These are phyloP conservation scores for Pitta sordida DNA, from an alignment of 2,113 vertebrate species.

Conservation along the genomic window DNA sequence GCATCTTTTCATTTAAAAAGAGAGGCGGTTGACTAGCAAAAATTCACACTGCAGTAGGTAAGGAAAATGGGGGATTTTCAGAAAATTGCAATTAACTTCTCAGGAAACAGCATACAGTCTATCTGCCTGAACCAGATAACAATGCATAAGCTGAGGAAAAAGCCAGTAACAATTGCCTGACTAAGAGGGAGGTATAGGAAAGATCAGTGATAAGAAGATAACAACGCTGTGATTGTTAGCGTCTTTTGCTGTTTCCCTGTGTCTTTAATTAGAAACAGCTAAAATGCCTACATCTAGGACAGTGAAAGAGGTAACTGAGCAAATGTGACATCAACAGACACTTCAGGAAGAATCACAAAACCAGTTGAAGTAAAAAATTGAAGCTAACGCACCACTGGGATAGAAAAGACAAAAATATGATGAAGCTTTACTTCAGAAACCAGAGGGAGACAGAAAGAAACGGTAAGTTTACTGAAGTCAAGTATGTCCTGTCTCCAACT, in stretches of 20 bases:
- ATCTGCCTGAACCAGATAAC: not conserved
- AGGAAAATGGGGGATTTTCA: not conserved
- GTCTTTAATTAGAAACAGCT: slow-evolving; percentile 57
- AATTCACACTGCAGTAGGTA: not conserved
- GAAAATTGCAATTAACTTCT: not conserved
- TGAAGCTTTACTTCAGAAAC: slow-evolving; percentile 39
- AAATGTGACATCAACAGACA: slow-evolving; percentile 59
- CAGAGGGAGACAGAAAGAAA: not conserved
- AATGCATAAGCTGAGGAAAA: not conserved
- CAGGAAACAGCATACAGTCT: not conserved
- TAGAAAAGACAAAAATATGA: slow-evolving; percentile 48
- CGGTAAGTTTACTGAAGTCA: not conserved
- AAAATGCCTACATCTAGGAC: slow-evolving; percentile 48
- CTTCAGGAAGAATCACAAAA: slow-evolving; percentile 57
- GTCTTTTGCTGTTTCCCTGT: slow-evolving; percentile 12
- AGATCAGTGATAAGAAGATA: not conserved
- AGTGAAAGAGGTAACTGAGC: slow-evolving; percentile 58
- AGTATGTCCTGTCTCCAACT: not conserved
- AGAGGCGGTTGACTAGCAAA: not conserved
- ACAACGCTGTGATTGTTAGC: not conserved
- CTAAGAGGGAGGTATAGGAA: slow-evolving; percentile 2
- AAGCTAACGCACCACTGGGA: slow-evolving; percentile 34
- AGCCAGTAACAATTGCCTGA: not conserved
- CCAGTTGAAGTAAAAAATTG: slow-evolving; percentile 52
- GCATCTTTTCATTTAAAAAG: not conserved